Conservation (phyloP, 1,140 invertebrate genomes). For the Calephelis virginiensis region DNA sequence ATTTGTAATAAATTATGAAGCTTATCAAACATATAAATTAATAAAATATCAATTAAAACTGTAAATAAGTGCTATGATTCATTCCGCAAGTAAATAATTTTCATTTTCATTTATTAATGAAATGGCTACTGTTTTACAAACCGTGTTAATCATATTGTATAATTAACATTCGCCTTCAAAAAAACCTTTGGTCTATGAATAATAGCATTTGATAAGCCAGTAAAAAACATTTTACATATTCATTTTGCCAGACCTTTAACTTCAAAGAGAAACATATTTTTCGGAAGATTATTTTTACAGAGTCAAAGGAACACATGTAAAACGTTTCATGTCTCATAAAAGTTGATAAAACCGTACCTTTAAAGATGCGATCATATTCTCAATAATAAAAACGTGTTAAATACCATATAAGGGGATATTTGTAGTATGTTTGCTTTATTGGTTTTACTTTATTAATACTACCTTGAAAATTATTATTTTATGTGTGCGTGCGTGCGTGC, state of each 20-base stretch:
- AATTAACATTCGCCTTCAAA: constrained; percentile 5
- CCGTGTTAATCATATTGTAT: constrained; percentile 4
- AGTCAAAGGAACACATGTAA: background rate
- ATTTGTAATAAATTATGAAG: too few relatives aligned
- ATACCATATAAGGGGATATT: background rate
- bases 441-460: too few relatives aligned
- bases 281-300: background rate
- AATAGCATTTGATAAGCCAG: constrained; percentile 20
- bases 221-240: constrained; percentile 11
- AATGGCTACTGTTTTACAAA: too few relatives aligned
- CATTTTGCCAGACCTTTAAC: constrained; percentile 14
- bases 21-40: too few relatives aligned
- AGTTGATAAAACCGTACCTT: background rate
- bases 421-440: background rate
- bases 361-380: background rate
- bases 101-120: too few relatives aligned
- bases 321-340: background rate
- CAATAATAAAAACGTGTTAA: background rate
- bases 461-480: too few relatives aligned
- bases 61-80: too few relatives aligned
- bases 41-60: too few relatives aligned
- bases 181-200: background rate
- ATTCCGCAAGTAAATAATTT: too few relatives aligned
- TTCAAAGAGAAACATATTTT: constrained; percentile 21
- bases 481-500: too few relatives aligned